phyloP scores from a whole-genome alignment of 2,113 vertebrate species.

The Urocynchramus pylzowi region DNA sequence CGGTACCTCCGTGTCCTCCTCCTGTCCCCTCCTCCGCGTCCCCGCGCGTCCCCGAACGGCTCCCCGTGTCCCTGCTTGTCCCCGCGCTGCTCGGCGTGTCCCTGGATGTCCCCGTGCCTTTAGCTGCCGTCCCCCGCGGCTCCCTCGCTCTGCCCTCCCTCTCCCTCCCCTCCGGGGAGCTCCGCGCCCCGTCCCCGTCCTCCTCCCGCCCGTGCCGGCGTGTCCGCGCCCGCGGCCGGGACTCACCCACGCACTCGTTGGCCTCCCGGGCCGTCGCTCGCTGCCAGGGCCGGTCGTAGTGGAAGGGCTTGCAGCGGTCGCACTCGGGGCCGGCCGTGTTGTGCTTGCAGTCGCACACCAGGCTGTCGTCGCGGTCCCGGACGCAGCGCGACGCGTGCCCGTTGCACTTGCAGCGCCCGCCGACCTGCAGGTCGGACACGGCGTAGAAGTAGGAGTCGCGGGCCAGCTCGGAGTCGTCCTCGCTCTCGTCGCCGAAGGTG shows the following conservation, averaged over 20 bases:
- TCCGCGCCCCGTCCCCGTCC: background rate
- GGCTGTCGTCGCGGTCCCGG: constrained; percentile 87
- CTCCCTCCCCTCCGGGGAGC: background rate
- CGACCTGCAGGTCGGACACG: constrained; percentile 96
- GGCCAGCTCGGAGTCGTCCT: constrained; percentile 93
- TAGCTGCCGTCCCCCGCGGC: background rate
- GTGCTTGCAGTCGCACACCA: constrained; percentile 97
- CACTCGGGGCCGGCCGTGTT: constrained; percentile 95
- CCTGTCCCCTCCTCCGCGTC: background rate
- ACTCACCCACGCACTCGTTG: constrained; percentile 99
- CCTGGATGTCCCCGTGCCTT: background rate
- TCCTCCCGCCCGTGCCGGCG: background rate
- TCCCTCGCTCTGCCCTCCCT: background rate
- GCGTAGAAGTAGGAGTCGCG: constrained; percentile 95
- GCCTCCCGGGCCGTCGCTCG: constrained; percentile 93
- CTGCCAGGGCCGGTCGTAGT: constrained; percentile 98
- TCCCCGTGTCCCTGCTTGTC: background rate
- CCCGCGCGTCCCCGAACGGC: background rate
- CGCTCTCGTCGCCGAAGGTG: constrained; percentile 92
- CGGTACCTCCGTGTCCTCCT: background rate
- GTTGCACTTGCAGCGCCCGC: constrained; percentile 96
- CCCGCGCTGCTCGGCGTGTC: background rate
- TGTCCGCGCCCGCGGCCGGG: background rate
- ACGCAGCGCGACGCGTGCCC: constrained; percentile 95
- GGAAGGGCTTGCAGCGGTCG: constrained; percentile 97